A percentile compares a stretch with the other conserved stretches of the same genome.
These are phyloP conservation scores for Furcifer pardalis DNA, from an alignment of 2,797 vertebrate genomes.

Conservation along the genomic window DNA sequence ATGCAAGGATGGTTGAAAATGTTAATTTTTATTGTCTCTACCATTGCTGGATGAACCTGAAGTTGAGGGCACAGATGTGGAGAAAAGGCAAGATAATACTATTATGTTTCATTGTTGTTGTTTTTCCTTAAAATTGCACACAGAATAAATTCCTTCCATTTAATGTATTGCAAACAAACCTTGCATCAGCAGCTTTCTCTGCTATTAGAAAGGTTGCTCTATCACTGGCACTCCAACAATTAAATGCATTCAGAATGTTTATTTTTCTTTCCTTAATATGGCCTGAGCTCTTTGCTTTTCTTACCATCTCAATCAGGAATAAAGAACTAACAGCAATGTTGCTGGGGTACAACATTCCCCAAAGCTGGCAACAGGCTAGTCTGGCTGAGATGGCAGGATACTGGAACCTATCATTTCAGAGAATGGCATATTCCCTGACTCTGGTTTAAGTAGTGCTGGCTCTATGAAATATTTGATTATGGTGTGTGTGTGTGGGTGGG, in stretches of 20 bases:
- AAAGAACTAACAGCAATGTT: no score
- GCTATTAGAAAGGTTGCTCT: background rate
- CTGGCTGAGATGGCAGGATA: no score
- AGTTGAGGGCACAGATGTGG: constrained; percentile 21
- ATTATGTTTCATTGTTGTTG: constrained; percentile 14
- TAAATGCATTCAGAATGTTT: background rate
- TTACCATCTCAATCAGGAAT: background rate
- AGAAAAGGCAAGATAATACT: constrained; percentile 22
- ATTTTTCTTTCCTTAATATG: background rate
- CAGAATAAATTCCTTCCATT: background rate
- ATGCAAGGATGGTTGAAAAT: constrained; percentile 27
- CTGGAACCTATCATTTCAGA: no score
- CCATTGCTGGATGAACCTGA: constrained; percentile 30
- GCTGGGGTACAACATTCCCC: no score
- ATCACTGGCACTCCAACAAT: background rate
- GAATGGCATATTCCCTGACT: no score
- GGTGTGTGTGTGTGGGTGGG: no score
- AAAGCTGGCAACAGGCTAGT: no score
- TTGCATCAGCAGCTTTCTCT: constrained; percentile 7
- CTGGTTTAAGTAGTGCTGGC: no score
- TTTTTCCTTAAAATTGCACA: background rate
- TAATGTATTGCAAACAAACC: constrained; percentile 9
- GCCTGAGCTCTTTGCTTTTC: background rate
- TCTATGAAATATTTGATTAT: no score
- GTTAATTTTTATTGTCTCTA: constrained; percentile 33